These are phyloP conservation scores for Colossoma macropomum DNA, from an alignment of 2,113 vertebrate genomes.

Conservation along the genomic window DNA sequence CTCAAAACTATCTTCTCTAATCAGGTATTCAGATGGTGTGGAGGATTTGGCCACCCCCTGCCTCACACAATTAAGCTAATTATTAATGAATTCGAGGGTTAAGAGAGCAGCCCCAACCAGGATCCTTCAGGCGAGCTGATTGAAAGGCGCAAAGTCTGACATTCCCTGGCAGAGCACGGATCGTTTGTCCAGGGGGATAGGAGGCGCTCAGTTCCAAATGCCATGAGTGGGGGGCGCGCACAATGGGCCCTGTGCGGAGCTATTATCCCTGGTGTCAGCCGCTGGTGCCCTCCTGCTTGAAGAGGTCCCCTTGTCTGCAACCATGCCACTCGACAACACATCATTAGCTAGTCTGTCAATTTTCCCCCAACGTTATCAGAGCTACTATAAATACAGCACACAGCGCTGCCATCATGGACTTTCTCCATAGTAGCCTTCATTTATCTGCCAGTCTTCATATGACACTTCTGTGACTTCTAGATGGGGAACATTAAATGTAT, in stretches of 20 bases:
- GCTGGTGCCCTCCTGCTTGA: conserved; percentile 75
- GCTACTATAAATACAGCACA: conserved; percentile 75
- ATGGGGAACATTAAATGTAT: conserved; percentile 20
- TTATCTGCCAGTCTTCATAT: conserved; percentile 4
- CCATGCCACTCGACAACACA: conserved; percentile 77
- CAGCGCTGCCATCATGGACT: conserved; percentile 58
- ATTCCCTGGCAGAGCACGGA: conserved; percentile 70
- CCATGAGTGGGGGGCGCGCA: conserved; percentile 73
- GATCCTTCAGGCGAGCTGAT: conserved; percentile 67
- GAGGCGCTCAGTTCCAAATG: conserved; percentile 73
- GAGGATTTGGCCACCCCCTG: conserved; percentile 34
- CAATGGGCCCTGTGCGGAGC: conserved; percentile 74
- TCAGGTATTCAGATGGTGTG: conserved; percentile 43
- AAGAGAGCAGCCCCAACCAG: conserved; percentile 65
- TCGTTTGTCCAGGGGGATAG: conserved; percentile 74
- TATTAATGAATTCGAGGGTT: conserved; percentile 72
- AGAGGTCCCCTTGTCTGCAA: conserved; percentile 75
- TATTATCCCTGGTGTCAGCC: conserved; percentile 79
- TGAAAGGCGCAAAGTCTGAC: conserved; percentile 70
- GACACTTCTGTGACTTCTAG: conserved; percentile 22
- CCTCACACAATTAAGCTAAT: conserved; percentile 65
- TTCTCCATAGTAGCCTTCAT: conserved; percentile 4
- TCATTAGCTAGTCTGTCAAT: conserved; percentile 81
- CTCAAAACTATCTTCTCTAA: background rate
- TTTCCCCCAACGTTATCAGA: conserved; percentile 68